Evolutionary conservation across 2,888 invertebrate genomes (phyloP).

Genomic region (Alentia gelatinosa): DNA sequence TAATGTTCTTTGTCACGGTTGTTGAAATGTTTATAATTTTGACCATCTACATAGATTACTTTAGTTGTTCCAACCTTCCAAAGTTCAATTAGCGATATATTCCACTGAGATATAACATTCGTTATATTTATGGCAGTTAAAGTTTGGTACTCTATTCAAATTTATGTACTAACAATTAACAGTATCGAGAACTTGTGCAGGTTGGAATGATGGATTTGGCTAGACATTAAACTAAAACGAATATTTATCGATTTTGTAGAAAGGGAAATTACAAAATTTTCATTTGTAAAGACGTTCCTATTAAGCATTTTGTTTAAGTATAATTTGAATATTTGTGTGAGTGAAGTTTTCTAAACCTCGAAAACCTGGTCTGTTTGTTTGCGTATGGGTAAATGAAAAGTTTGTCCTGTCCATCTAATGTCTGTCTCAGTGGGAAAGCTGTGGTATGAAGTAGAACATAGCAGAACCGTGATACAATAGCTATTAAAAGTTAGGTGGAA

Average conservation of each 20-base stretch:
- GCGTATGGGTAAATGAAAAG: neutral
- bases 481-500: neutral
- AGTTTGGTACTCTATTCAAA: no score
- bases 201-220: neutral
- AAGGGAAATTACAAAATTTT: neutral
- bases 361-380: neutral
- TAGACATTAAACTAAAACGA: neutral
- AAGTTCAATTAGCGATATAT: neutral
- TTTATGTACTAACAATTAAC: no score
- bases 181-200: neutral
- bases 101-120: no score
- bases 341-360: neutral
- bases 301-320: constrained; percentile 8
- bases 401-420: neutral
- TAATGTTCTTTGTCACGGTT: neutral
- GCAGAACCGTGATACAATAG: neutral
- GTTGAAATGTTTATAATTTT: neutral
- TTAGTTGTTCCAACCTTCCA: neutral
- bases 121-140: no score
- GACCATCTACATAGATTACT: neutral
- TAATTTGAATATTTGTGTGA: neutral
- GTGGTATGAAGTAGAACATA: neutral
- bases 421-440: neutral
- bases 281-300: neutral
- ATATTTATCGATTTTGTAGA: constrained; percentile 5